phyloP scores from a whole-genome alignment of 1,140 invertebrate species.

The Sitophilus oryzae region DNA sequence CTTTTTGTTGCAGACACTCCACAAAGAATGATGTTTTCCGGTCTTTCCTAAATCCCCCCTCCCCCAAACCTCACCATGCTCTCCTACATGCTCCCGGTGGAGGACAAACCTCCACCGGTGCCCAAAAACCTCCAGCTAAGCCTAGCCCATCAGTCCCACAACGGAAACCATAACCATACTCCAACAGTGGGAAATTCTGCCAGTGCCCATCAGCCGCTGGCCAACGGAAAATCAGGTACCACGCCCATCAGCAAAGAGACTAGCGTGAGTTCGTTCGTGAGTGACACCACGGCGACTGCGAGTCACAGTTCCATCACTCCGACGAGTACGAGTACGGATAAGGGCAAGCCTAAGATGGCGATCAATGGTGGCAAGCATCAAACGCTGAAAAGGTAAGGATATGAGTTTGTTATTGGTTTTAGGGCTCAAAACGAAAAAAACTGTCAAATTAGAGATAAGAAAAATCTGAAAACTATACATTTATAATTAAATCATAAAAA shows the following conservation, averaged over 20 bases:
- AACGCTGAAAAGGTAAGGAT: constrained; percentile 57
- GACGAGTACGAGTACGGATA: constrained; percentile 47
- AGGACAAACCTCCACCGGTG: constrained; percentile 55
- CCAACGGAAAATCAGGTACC: constrained; percentile 19
- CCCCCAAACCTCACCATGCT: constrained; percentile 46
- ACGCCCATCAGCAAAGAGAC: constrained; percentile 48
- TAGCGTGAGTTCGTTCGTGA: constrained; percentile 52
- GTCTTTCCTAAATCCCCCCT: neutral
- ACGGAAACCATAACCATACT: constrained; percentile 21
- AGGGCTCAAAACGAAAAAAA: too few species aligned
- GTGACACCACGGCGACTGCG: constrained; percentile 47
- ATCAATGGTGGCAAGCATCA: constrained; percentile 56
- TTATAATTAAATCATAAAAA: too few species aligned
- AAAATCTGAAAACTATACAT: too few species aligned
- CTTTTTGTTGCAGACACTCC: neutral
- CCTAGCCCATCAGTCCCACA: constrained; percentile 15
- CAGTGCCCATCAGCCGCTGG: constrained; percentile 1
- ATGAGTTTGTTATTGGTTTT: too few species aligned
- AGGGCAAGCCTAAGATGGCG: constrained; percentile 52
- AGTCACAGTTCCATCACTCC: constrained; percentile 52
- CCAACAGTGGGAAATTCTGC: constrained; percentile 24
- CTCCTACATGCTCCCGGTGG: constrained; percentile 60
- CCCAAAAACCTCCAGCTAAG: constrained; percentile 49
- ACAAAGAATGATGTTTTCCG: neutral
- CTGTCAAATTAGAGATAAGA: too few species aligned